Conservation (phyloP, 23 tunicate species). For the Oikopleura vanhoeffeni region DNA sequence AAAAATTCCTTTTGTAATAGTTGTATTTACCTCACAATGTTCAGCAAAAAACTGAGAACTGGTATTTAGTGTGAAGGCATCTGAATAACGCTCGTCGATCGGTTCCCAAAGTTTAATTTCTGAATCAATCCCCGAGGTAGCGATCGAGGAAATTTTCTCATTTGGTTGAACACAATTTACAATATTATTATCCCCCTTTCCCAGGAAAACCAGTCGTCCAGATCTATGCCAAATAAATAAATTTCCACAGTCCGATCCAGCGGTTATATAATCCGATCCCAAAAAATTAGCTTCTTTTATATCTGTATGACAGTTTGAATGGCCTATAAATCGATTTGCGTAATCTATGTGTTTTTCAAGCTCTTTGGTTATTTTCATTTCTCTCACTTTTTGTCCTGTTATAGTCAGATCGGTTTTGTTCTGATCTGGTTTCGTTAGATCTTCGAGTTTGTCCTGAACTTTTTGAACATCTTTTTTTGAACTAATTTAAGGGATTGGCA, state of each 20-base stretch:
- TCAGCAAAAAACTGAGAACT: too few relatives aligned
- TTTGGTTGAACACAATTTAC: slow-evolving; percentile 88
- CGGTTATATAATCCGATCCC: slow-evolving; percentile 48
- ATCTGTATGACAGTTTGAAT: slow-evolving; percentile 60
- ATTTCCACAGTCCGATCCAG: slow-evolving; percentile 83
- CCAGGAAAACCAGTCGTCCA: slow-evolving; percentile 34
- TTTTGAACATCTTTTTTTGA: too few relatives aligned
- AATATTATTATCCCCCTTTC: slow-evolving; percentile 52
- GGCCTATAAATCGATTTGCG: slow-evolving; percentile 73
- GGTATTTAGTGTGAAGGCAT: too few relatives aligned
- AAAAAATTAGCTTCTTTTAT: slow-evolving; percentile 86
- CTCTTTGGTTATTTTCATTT: too few relatives aligned
- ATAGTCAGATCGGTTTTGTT: too few relatives aligned
- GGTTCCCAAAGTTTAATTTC: slow-evolving; percentile 63
- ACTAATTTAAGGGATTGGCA: too few relatives aligned
- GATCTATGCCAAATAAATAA: slow-evolving; percentile 65
- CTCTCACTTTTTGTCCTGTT: too few relatives aligned
- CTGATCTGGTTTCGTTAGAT: too few relatives aligned
- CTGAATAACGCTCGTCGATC: not conserved
- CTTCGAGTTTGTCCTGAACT: too few relatives aligned
- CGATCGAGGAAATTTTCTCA: slow-evolving; percentile 38
- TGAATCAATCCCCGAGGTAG: slow-evolving; percentile 72
- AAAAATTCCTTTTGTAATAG: too few relatives aligned
- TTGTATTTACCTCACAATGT: too few relatives aligned
- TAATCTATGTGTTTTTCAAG: too few relatives aligned